Conservation (phyloP, 1,140 invertebrate genomes). For the Pseudoatta argentina region DNA sequence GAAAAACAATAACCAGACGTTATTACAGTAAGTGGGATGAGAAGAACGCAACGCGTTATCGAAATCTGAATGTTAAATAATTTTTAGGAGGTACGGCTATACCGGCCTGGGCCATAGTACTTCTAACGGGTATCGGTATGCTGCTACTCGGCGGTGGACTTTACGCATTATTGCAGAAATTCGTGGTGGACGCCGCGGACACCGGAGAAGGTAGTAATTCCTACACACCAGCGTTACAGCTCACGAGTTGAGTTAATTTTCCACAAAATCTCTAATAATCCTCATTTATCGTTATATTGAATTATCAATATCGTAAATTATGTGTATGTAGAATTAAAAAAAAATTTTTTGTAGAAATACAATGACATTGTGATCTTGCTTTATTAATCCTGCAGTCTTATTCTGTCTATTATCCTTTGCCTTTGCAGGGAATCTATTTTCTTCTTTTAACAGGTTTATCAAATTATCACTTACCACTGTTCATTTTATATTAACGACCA, state of each 20-base stretch:
- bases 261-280: background rate
- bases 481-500: slow-evolving; percentile 33
- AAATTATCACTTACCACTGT: slow-evolving; percentile 62
- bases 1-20: slow-evolving; percentile 90
- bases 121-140: slow-evolving; percentile 89
- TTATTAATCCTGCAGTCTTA: slow-evolving; percentile 65
- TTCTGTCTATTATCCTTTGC: slow-evolving; percentile 30
- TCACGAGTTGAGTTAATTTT: slow-evolving; percentile 77
- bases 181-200: slow-evolving; percentile 85
- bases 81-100: slow-evolving; percentile 88
- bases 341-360: slow-evolving; percentile 65
- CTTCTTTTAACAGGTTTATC: slow-evolving; percentile 53
- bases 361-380: slow-evolving; percentile 58
- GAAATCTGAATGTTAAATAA: background rate
- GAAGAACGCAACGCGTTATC: background rate
- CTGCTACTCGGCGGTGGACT: slow-evolving; percentile 89
- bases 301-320: slow-evolving; percentile 47
- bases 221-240: slow-evolving; percentile 83
- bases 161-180: slow-evolving; percentile 89
- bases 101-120: slow-evolving; percentile 91
- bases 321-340: slow-evolving; percentile 21
- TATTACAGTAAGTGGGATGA: slow-evolving; percentile 90
- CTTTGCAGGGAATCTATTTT: slow-evolving; percentile 25
- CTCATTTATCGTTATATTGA: background rate
- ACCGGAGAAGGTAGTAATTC: slow-evolving; percentile 70